Evolutionary conservation across 1,140 invertebrate genomes (phyloP).

Genomic region (Formica selysi): DNA sequence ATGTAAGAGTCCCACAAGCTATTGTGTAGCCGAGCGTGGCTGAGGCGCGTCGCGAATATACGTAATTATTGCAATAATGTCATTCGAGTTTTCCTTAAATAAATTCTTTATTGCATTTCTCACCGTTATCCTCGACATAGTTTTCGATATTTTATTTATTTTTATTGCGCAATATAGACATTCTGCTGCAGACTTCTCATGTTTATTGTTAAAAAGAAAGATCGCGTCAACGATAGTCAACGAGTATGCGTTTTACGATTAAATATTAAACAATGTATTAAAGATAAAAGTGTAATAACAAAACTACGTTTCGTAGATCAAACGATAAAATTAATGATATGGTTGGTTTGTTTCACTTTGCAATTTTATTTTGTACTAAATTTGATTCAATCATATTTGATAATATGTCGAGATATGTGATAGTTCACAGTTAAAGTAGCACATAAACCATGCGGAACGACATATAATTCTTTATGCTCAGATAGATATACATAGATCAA

Average conservation of each 20-base stretch:
- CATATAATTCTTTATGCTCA: not conserved
- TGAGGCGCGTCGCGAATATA: not conserved
- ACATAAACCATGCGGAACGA: not conserved
- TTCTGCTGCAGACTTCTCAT: not conserved
- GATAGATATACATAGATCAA: not conserved
- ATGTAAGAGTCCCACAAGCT: not conserved
- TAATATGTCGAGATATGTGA: not conserved
- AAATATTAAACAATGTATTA: not conserved
- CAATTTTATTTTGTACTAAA: not conserved
- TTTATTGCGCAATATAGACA: not conserved
- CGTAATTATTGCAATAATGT: constrained; percentile 27
- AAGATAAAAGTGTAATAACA: not conserved
- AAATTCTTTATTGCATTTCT: not conserved
- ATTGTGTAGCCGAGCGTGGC: not conserved
- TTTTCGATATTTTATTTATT: not conserved
- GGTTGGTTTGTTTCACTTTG: not conserved
- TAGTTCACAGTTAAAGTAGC: not conserved
- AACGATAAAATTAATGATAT: not conserved
- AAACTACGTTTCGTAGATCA: not conserved
- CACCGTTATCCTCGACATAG: not conserved
- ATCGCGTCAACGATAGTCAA: not conserved
- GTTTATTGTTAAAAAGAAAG: not conserved
- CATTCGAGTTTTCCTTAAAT: not conserved
- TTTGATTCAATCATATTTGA: not conserved
- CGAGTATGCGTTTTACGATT: not conserved